phyloP scores from a whole-genome alignment of 2,113 vertebrate species.

The Ia io region DNA sequence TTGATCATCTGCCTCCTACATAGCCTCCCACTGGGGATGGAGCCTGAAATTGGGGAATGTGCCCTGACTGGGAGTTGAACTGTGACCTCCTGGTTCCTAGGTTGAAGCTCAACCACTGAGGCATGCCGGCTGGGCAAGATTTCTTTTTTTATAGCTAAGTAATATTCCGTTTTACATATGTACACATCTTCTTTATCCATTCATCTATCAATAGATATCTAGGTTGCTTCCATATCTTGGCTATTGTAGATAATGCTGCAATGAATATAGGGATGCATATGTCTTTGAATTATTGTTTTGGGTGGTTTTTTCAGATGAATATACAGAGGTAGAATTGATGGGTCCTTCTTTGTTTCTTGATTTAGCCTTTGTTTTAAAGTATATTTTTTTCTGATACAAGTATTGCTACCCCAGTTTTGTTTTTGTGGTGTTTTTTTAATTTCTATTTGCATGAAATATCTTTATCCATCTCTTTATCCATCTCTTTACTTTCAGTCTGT shows the following conservation, averaged over 20 bases:
- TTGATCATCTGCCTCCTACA: too few species aligned
- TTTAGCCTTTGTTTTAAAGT: background rate
- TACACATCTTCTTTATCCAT: background rate
- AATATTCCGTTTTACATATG: background rate
- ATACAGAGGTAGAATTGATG: background rate
- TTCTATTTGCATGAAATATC: background rate
- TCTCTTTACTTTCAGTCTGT: background rate
- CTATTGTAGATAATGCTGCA: background rate
- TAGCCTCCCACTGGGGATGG: too few species aligned
- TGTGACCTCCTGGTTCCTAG: too few species aligned
- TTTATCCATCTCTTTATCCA: background rate
- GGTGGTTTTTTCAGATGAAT: background rate
- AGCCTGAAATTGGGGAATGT: too few species aligned
- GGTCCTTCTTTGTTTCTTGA: background rate
- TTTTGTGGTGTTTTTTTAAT: too few species aligned
- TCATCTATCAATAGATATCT: background rate
- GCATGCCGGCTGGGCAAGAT: too few species aligned
- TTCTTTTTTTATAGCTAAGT: background rate
- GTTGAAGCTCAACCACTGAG: too few species aligned
- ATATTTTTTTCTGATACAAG: background rate
- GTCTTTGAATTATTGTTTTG: background rate
- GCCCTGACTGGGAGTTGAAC: too few species aligned
- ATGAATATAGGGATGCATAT: background rate
- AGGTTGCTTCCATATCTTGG: background rate
- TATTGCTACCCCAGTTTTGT: background rate